Evolutionary conservation across 2,888 invertebrate genomes (phyloP).

Genomic region (Eilema caniola): DNA sequence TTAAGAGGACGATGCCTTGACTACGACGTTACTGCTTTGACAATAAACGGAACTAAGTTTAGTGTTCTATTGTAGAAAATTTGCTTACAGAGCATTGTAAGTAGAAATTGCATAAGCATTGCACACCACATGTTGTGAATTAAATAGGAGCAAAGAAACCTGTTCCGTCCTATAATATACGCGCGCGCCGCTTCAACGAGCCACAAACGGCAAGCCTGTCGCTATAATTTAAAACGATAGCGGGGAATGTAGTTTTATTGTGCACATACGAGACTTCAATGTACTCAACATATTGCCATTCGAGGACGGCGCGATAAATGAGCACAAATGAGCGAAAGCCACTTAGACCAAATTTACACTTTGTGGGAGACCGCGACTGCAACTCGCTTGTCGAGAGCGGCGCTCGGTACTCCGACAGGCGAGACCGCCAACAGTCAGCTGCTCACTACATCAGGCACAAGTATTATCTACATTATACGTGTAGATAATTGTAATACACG

Average conservation of each 20-base stretch:
- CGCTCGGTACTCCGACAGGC: constrained; percentile 56
- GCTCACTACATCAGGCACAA: constrained; percentile 66
- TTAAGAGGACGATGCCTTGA: constrained; percentile 1
- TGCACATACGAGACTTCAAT: constrained; percentile 73
- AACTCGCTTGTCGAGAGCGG: constrained; percentile 60
- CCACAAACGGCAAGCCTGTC: constrained; percentile 76
- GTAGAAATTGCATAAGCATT: constrained; percentile 80
- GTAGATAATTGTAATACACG: constrained; percentile 45
- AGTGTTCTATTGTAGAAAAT: constrained; percentile 56
- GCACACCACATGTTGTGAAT: constrained; percentile 78
- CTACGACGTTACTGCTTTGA: not conserved
- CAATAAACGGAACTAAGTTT: not conserved
- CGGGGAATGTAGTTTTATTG: constrained; percentile 79
- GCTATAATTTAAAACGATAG: constrained; percentile 81
- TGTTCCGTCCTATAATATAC: constrained; percentile 76
- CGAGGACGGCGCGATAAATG: constrained; percentile 78
- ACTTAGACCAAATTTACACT: constrained; percentile 86
- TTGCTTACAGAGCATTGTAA: constrained; percentile 70
- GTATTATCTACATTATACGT: constrained; percentile 36
- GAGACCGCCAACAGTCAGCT: constrained; percentile 72
- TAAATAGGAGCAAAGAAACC: constrained; percentile 83
- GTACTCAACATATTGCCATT: constrained; percentile 75
- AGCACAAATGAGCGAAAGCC: constrained; percentile 83
- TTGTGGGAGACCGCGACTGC: constrained; percentile 82
- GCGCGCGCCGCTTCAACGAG: constrained; percentile 70